These are phyloP conservation scores for Unio delphinus DNA, from an alignment of 2,888 invertebrate species.

Conservation along the genomic window DNA sequence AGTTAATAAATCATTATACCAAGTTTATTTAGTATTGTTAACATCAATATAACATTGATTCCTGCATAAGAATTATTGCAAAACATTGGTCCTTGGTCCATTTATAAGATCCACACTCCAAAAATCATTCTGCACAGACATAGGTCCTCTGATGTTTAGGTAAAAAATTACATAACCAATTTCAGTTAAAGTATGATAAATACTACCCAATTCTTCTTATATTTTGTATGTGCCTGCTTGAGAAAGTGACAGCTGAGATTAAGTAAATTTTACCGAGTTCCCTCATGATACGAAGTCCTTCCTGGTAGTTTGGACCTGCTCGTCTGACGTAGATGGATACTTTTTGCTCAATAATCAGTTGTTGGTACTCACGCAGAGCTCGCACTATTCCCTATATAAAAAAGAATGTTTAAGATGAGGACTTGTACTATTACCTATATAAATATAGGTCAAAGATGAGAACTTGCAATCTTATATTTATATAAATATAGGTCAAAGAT, in stretches of 20 bases:
- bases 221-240: no score
- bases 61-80: no score
- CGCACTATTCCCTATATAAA: conserved; percentile 87
- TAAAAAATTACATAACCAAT: no score
- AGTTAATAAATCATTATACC: no score
- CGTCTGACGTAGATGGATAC: conserved; percentile 95
- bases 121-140: no score
- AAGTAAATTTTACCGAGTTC: conserved; percentile 77
- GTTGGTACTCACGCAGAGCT: conserved; percentile 93
- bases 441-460: background rate
- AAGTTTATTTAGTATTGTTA: no score
- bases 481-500: background rate
- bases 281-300: conserved; percentile 93
- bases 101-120: no score
- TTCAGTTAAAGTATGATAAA: no score
- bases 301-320: conserved; percentile 99
- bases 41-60: no score
- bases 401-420: background rate
- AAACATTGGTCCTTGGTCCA: no score
- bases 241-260: background rate
- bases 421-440: background rate
- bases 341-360: conserved; percentile 89
- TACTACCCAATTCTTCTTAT: no score
- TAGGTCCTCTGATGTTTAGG: no score
- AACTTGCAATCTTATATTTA: background rate